Evolutionary conservation across 2,888 invertebrate species (phyloP).

Genomic region (Xanthia togata): DNA sequence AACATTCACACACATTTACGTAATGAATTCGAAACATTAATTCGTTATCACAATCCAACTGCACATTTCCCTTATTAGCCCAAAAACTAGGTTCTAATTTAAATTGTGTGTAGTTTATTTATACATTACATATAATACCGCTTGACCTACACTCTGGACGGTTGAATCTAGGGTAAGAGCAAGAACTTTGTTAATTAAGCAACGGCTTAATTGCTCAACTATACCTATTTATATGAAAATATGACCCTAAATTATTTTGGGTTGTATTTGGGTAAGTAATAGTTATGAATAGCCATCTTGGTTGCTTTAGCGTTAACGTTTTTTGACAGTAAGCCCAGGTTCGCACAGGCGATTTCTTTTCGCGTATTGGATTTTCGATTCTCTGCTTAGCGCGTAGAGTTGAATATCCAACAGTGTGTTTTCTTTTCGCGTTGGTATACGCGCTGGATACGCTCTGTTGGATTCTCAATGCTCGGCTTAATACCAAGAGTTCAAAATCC

Average conservation of each 20-base stretch:
- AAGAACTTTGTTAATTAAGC: slow-evolving; percentile 68
- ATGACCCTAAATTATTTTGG: slow-evolving; percentile 41
- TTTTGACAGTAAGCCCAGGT: background rate
- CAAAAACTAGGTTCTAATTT: slow-evolving; percentile 50
- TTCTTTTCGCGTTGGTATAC: too few species aligned
- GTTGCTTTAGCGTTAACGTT: background rate
- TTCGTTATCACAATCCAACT: slow-evolving; percentile 24
- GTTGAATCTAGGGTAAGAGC: slow-evolving; percentile 64
- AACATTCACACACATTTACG: slow-evolving; percentile 35
- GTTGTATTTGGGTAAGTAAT: slow-evolving; percentile 9
- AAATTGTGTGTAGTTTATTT: slow-evolving; percentile 47
- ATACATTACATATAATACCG: slow-evolving; percentile 37
- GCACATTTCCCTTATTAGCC: slow-evolving; percentile 43
- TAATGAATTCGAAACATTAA: slow-evolving; percentile 50
- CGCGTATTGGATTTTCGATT: too few species aligned
- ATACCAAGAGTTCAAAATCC: too few species aligned
- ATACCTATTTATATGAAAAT: slow-evolving; percentile 47
- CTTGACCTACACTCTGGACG: slow-evolving; percentile 60
- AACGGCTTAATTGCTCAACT: slow-evolving; percentile 61
- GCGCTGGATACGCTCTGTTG: too few species aligned
- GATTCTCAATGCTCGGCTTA: too few species aligned
- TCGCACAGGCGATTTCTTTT: too few species aligned
- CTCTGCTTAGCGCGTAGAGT: too few species aligned
- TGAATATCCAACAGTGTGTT: too few species aligned
- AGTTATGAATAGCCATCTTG: background rate